phyloP scores from a whole-genome alignment of 2,888 invertebrate genomes.

The Patella ulyssiponensis region DNA sequence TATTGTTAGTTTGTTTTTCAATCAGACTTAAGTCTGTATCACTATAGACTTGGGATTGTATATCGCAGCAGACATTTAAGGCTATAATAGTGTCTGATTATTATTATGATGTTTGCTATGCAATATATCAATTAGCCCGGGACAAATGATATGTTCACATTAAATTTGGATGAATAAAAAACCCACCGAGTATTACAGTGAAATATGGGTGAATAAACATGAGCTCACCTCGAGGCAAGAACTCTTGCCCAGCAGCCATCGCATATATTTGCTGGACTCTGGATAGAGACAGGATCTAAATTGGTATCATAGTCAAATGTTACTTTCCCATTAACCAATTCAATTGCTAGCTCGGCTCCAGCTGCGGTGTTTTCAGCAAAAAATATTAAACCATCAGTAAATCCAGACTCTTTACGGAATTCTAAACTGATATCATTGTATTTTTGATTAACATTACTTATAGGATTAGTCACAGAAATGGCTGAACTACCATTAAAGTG shows the following conservation, averaged over 20 bases:
- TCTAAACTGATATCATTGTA: slow-evolving; percentile 43
- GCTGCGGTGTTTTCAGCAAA: slow-evolving; percentile 42
- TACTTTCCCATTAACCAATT: slow-evolving; percentile 39
- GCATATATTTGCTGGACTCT: slow-evolving; percentile 27
- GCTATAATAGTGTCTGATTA: too few species aligned
- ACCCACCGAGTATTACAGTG: too few species aligned
- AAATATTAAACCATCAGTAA: slow-evolving; percentile 42
- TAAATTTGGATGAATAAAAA: too few species aligned
- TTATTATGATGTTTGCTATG: too few species aligned
- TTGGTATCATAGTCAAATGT: slow-evolving; percentile 46
- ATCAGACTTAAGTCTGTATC: too few species aligned
- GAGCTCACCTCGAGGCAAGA: slow-evolving; percentile 46
- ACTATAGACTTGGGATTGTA: too few species aligned
- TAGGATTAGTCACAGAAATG: slow-evolving; percentile 35
- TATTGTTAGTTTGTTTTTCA: too few species aligned
- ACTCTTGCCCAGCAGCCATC: slow-evolving; percentile 50
- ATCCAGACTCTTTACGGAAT: slow-evolving; percentile 32
- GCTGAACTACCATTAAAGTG: slow-evolving; percentile 37
- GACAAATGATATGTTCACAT: too few species aligned
- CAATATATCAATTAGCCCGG: too few species aligned
- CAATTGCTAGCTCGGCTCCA: slow-evolving; percentile 35
- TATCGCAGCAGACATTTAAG: too few species aligned
- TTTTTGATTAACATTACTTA: neutral
- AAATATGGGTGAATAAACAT: too few species aligned
- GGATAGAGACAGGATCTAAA: slow-evolving; percentile 19